phyloP scores from a whole-genome alignment of 1,140 invertebrate species.

The Lordiphosa stackelbergi region DNA sequence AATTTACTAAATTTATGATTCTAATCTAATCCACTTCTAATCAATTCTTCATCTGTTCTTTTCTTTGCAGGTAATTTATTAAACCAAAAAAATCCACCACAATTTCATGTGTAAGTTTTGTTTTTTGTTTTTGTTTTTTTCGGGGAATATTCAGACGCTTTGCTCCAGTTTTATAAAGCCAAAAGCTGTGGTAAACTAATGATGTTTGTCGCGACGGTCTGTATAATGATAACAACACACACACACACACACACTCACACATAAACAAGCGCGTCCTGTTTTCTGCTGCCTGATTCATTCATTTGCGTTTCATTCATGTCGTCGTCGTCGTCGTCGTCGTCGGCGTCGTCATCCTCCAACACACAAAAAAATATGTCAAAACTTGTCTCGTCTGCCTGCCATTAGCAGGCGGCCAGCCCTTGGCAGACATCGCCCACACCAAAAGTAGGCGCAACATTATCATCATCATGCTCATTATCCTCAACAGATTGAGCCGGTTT shows the following conservation, averaged over 20 bases:
- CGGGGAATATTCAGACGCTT: constrained; percentile 11
- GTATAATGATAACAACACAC: constrained; percentile 41
- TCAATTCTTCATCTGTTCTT: neutral
- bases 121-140: neutral
- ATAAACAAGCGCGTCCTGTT: constrained; percentile 14
- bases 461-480: constrained; percentile 34
- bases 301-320: constrained; percentile 72
- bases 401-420: constrained; percentile 60
- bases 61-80: constrained; percentile 54
- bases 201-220: constrained; percentile 34
- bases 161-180: constrained; percentile 22
- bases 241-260: constrained; percentile 6
- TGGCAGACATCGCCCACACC: constrained; percentile 49
- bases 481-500: constrained; percentile 27
- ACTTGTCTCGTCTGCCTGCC: constrained; percentile 74
- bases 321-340: constrained; percentile 30
- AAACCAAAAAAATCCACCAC: constrained; percentile 3
- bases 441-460: constrained; percentile 55
- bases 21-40: too few relatives aligned
- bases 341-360: constrained; percentile 7
- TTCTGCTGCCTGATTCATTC: constrained; percentile 53
- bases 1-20: too few relatives aligned
- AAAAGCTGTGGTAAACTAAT: constrained; percentile 24
- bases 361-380: constrained; percentile 69
- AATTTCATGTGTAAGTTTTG: constrained; percentile 39